Conservation (phyloP, 1,140 invertebrate species). For the Hypothenemus hampei region DNA sequence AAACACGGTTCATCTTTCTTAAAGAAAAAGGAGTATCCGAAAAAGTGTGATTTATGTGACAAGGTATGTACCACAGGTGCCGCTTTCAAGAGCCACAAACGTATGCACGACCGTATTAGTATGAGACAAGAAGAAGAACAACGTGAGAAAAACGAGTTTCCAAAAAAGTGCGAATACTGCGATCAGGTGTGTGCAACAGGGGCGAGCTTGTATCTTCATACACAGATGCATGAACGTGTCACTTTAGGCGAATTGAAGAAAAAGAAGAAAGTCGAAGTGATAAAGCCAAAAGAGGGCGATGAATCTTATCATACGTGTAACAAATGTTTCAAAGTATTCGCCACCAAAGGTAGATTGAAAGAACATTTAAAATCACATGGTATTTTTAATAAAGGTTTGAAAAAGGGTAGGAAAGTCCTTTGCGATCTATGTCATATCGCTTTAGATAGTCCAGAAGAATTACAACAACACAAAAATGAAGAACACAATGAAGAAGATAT, state of each 20-base stretch:
- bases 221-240: slow-evolving; percentile 36
- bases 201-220: slow-evolving; percentile 33
- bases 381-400: slow-evolving; percentile 23
- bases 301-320: slow-evolving; percentile 42
- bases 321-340: slow-evolving; percentile 42
- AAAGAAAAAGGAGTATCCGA: slow-evolving; percentile 30
- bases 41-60: slow-evolving; percentile 35
- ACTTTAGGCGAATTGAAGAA: slow-evolving; percentile 11
- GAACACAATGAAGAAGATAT: slow-evolving; percentile 15
- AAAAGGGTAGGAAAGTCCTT: slow-evolving; percentile 30
- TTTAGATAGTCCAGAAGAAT: slow-evolving; percentile 29
- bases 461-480: slow-evolving; percentile 37
- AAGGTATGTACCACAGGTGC: slow-evolving; percentile 33
- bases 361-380: slow-evolving; percentile 41
- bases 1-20: slow-evolving; percentile 24
- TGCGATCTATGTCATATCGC: slow-evolving; percentile 37
- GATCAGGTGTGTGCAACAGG: slow-evolving; percentile 34
- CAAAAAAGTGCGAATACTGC: slow-evolving; percentile 37
- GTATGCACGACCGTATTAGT: slow-evolving; percentile 32
- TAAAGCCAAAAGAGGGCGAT: slow-evolving; percentile 23
- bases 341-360: slow-evolving; percentile 35
- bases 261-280: slow-evolving; percentile 6
- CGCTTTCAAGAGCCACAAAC: slow-evolving; percentile 32
- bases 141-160: slow-evolving; percentile 23
- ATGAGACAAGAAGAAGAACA: slow-evolving; percentile 4